phyloP scores from a whole-genome alignment of 2,797 vertebrate genomes.

The Cryptoprocta ferox region DNA sequence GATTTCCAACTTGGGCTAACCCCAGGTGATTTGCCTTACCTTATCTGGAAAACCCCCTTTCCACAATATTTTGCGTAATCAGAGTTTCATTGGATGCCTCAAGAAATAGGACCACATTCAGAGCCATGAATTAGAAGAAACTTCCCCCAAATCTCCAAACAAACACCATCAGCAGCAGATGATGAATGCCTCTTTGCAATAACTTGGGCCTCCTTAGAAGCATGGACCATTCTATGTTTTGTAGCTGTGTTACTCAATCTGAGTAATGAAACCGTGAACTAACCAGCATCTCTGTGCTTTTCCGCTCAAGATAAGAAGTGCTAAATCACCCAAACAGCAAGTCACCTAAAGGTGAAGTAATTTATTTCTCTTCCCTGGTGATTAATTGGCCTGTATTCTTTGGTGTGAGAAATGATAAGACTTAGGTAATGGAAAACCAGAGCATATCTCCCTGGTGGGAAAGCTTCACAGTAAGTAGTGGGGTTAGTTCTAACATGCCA shows the following conservation, averaged over 20 bases:
- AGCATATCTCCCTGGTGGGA: not conserved
- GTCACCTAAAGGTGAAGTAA: not conserved
- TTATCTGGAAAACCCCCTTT: constrained; percentile 5
- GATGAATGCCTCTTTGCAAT: not conserved
- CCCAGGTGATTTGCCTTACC: not conserved
- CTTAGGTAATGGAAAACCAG: not conserved
- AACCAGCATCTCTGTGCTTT: not conserved
- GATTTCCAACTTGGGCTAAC: not conserved
- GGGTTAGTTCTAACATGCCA: not conserved
- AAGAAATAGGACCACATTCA: not conserved
- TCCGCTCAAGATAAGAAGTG: not conserved
- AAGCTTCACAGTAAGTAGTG: not conserved
- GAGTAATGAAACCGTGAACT: no score
- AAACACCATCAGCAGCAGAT: rapidly evolving
- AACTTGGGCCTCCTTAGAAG: not conserved
- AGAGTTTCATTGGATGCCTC: not conserved
- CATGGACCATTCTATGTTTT: no score
- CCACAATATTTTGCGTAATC: constrained; percentile 13
- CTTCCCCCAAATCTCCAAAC: not conserved
- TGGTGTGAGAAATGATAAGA: constrained; percentile 10
- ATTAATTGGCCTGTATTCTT: constrained; percentile 29
- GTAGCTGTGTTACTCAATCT: no score
- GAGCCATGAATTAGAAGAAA: not conserved
- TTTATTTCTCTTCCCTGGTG: constrained; percentile 47
- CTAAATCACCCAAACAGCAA: not conserved